These are phyloP conservation scores for Colletes latitarsis DNA, from an alignment of 1,140 invertebrate species.

Conservation along the genomic window DNA sequence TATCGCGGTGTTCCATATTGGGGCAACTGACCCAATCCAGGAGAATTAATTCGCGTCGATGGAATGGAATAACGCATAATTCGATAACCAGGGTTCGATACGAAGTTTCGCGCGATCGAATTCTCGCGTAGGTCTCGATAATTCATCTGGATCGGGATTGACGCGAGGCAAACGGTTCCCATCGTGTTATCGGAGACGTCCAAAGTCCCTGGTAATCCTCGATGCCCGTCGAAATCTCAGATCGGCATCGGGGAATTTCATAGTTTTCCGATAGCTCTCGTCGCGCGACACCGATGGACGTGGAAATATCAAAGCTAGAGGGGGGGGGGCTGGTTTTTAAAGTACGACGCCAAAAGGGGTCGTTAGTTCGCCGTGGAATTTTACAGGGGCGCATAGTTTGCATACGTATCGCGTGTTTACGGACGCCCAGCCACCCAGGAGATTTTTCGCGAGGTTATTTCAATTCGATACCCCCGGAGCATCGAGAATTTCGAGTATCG, in stretches of 20 bases:
- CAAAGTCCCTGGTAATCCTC: constrained; percentile 22
- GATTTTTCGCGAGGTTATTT: constrained; percentile 33
- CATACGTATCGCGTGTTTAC: constrained; percentile 52
- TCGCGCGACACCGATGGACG: constrained; percentile 6
- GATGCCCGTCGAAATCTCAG: constrained; percentile 35
- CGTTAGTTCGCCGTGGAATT: constrained; percentile 55
- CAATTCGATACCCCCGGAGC: constrained; percentile 17
- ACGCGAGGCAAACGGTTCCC: not conserved
- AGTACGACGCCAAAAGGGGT: constrained; percentile 46
- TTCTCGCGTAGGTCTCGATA: not conserved
- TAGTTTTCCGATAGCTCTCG: constrained; percentile 50
- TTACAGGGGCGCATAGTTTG: constrained; percentile 40
- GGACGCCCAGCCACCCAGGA: constrained; percentile 21
- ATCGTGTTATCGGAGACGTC: not conserved
- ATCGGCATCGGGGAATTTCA: constrained; percentile 46
- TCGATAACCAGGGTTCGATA: no score
- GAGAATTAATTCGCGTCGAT: no score
- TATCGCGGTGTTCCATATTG: no score
- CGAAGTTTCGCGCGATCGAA: not conserved
- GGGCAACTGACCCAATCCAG: no score
- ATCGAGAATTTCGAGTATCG: constrained; percentile 30
- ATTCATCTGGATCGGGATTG: constrained; percentile 10
- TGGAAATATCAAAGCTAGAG: not conserved
- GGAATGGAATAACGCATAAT: no score
- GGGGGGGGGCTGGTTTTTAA: not conserved